Base-by-base conservation (phyloP, 2,113 vertebrate species). In the Capreolus pygargus region DNA sequence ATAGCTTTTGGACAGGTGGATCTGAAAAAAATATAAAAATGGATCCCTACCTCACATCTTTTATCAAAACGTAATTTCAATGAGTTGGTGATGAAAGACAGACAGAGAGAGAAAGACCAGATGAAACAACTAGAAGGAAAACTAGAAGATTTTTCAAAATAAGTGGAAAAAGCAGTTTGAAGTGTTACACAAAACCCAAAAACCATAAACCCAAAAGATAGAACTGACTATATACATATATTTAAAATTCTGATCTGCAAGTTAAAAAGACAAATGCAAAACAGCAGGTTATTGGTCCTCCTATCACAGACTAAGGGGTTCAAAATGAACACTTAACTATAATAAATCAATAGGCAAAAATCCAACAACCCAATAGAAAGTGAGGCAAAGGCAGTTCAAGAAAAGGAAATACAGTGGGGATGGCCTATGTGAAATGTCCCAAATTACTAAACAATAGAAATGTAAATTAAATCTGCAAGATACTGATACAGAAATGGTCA, bases 1-100 rank as follows among this genome's bases (percentile, higher is more conserved):
- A 30, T 3, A 91, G 17, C 52, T 21, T 87, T 94, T 87, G 13
- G 7, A 81, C 45, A 74, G 5, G 4, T 8, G 4, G 43, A 78
- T 28, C 25, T 43, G 10, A 83, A 92, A 84, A 96, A 96, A 95
- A 82, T 79, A 81, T 14, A 58, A 81, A 81, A 94, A 89, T 57
- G 79, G 27, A 95, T 81, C 17, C 61, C n/a, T 90, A 67, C 21
- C 52, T 86, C 60, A 92, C 2, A 88, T 58, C 21, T 57, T 89
- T 87, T 60, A 64, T 6, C 67, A 91, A 90, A 97, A 93, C 33
- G 85, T 25, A 87, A 90, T 81, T 78, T 82, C 57, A 79, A 6
- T 92, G 36, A 21, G 47, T 87, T 25, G 86, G 55, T 57, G 57
- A 74, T 58, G 36, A 89, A 36, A 57, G 25, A 79, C 17, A 27